Base-by-base conservation (phyloP, 2,888 invertebrate genomes). In the Girardia tigrina region DNA sequence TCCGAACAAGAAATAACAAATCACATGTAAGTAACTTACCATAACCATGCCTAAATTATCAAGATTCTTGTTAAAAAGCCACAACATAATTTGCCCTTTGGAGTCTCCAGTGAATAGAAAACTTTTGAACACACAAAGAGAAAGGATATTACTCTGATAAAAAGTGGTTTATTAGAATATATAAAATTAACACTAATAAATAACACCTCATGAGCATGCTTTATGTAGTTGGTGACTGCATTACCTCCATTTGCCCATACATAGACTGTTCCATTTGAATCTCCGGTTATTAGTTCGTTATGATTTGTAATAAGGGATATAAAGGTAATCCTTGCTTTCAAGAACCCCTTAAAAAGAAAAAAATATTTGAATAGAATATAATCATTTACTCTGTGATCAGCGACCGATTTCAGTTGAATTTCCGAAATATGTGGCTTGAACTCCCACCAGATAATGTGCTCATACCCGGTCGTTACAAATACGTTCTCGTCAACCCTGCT, bases 191-290 rank as follows among this genome's bases (percentile, higher is more conserved):
- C 36, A 36, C 8, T 36, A 36, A 12, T 36, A 12, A 12, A 36
- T 12, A 69, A 26, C 26, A 83, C 83, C 74, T 83, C 81, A 78
- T 83, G 83, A 0, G 81, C 82, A 78, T 83, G 83, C 75, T 83
- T 83, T 77, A 83, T 79, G 76, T 80, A 80, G 78, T 83, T 83
- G 16, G 80, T 81, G 76, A 83, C 81, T 71, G 78, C 80, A 76
- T 81, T 81, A 14, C 80, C 80, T 0, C 80, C 80, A 29, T 2
- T 75, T 0, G 80, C 81, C 82, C 83, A 83, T 20, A 83, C 79
- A 76, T 83, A 83, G 23, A 83, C 80, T 4, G 82, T 83, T 42
- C 83, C 83, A 75, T 83, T 83, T 4, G 82, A 83, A 77, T 83
- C 82, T 0, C 83, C 83, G 0, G 82, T 83, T 8, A 83, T 78